Percentiles rank a stretch among this genome's conserved stretches.
These are phyloP conservation scores for Sylvilagus bachmani DNA, from an alignment of 2,113 vertebrate species.

Conservation along the genomic window DNA sequence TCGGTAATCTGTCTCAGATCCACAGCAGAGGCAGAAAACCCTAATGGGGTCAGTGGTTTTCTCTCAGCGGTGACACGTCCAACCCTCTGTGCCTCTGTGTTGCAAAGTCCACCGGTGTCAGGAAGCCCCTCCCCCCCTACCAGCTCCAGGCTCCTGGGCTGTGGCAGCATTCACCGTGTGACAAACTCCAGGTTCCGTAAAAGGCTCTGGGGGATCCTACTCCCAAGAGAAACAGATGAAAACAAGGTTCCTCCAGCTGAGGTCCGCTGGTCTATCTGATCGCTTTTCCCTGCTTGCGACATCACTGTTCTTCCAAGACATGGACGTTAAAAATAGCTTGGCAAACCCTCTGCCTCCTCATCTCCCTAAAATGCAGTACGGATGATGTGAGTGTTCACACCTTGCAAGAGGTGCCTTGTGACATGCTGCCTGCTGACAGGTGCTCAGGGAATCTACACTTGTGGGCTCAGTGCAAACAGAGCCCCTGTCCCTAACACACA, in stretches of 20 bases:
- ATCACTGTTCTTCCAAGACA: slow-evolving; percentile 66
- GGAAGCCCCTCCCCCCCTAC: not conserved
- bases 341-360: slow-evolving; percentile 60
- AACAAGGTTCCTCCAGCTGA: not conserved
- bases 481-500: too few species aligned
- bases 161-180: not conserved
- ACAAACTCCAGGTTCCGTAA: not conserved
- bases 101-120: not conserved
- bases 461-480: not conserved
- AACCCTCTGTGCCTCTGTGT: not conserved
- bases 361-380: slow-evolving; percentile 48
- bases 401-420: slow-evolving; percentile 53
- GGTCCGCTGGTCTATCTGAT: slow-evolving; percentile 45
- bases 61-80: not conserved
- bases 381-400: not conserved
- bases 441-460: too few species aligned
- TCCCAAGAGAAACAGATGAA: slow-evolving; percentile 48
- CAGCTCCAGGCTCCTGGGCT: not conserved
- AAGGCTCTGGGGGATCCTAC: not conserved
- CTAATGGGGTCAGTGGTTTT: not conserved
- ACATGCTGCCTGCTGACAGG: not conserved
- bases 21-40: slow-evolving; percentile 29
- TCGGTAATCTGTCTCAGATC: not conserved
- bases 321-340: slow-evolving; percentile 39
- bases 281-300: slow-evolving; percentile 14